Percentiles rank a stretch among this genome's conserved stretches.
Conservation (phyloP, 2,797 vertebrate genomes). For the Leucoraja ocellata region DNA sequence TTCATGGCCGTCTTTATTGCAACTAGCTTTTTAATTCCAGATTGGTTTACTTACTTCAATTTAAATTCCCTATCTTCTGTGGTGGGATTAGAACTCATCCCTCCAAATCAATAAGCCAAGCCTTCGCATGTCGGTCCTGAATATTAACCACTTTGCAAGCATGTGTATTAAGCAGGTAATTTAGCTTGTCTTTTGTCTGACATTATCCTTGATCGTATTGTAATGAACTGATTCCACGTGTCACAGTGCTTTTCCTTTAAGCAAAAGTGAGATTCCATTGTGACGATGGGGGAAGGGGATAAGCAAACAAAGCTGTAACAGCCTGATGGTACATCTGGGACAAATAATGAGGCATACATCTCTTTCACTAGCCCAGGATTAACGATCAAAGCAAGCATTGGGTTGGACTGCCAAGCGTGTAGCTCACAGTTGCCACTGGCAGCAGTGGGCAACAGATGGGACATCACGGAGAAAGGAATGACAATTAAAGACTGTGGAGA, state of each 20-base stretch:
- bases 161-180: not conserved
- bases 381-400: not conserved
- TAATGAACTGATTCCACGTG: not conserved
- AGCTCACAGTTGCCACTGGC: not conserved
- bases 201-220: not conserved
- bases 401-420: not conserved
- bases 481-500: not conserved
- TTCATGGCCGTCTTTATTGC: too few relatives aligned
- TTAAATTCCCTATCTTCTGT: too few relatives aligned
- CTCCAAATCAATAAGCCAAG: too few relatives aligned
- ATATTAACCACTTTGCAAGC: too few relatives aligned
- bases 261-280: not conserved
- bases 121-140: too few relatives aligned
- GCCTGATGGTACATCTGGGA: not conserved
- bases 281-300: not conserved
- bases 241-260: not conserved
- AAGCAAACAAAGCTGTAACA: too few relatives aligned
- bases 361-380: not conserved
- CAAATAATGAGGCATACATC: not conserved
- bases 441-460: constrained; percentile 10
- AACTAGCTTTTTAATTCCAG: too few relatives aligned
- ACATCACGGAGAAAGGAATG: not conserved
- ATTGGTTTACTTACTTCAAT: too few relatives aligned
- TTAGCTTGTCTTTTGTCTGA: not conserved
- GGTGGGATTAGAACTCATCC: too few relatives aligned